phyloP scores from a whole-genome alignment of 2,888 invertebrate species.

The Entomobrya proxima region DNA sequence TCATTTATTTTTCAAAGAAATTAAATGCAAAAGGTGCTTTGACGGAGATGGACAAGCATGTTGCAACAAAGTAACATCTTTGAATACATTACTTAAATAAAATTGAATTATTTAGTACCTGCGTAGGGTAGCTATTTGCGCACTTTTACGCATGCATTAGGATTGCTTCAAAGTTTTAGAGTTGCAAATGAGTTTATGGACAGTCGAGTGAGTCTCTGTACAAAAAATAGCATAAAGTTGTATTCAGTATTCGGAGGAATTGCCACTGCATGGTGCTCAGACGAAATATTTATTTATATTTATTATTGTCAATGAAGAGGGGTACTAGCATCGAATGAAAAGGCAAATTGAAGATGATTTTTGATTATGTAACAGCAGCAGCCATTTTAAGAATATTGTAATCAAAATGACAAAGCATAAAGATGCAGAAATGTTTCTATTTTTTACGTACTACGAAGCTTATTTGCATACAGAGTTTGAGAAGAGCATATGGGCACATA shows the following conservation, averaged over 20 bases:
- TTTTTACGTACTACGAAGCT: background rate
- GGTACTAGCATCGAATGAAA: background rate
- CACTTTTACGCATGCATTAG: background rate
- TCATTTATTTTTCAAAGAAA: constrained; percentile 18
- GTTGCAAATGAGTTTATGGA: constrained; percentile 7
- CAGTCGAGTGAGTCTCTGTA: background rate
- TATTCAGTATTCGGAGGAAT: background rate
- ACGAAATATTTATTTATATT: background rate
- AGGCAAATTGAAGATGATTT: background rate
- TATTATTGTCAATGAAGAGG: background rate
- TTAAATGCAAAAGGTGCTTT: background rate
- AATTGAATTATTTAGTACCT: background rate
- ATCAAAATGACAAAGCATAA: constrained; percentile 41
- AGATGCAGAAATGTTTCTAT: background rate
- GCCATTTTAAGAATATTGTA: background rate
- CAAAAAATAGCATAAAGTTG: background rate
- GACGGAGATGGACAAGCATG: constrained; percentile 3
- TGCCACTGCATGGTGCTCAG: background rate
- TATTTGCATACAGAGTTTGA: background rate
- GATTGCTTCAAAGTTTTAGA: background rate
- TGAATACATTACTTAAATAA: background rate
- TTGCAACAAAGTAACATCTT: background rate
- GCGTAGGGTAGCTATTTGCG: background rate
- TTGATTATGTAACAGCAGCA: constrained; percentile 31
- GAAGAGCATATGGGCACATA: too few species aligned